These are phyloP conservation scores for Rhea pennata DNA, from an alignment of 2,113 vertebrate species.

Conservation along the genomic window DNA sequence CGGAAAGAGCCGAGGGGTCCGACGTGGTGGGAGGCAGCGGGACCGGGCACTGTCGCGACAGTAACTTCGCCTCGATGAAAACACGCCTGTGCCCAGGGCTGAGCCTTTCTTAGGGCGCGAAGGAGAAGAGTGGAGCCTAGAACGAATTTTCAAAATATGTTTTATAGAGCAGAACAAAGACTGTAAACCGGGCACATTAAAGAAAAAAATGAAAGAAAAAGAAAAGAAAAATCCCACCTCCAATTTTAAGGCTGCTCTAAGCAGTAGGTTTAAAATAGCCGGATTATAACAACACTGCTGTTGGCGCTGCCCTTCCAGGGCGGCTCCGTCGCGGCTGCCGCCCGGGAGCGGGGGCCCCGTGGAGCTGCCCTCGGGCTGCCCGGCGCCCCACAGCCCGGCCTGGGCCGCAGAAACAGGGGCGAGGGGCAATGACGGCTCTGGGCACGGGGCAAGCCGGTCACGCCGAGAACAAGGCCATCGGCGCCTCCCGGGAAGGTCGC, in stretches of 20 bases:
- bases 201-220: too few relatives aligned
- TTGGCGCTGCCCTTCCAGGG: background rate
- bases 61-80: background rate
- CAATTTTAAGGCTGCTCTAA: background rate
- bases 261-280: background rate
- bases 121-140: background rate
- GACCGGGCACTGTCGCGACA: accelerated
- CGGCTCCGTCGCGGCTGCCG: background rate
- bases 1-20: background rate
- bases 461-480: background rate
- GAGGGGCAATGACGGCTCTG: background rate
- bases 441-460: background rate
- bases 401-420: background rate
- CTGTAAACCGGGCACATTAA: background rate
- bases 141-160: background rate
- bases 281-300: background rate
- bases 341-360: background rate
- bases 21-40: too few relatives aligned
- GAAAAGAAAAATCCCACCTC: background rate
- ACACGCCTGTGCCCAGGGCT: accelerated
- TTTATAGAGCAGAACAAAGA: background rate
- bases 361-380: background rate
- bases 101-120: background rate
- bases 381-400: too few relatives aligned
- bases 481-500: background rate